phyloP scores from a whole-genome alignment of 2,888 invertebrate genomes.

The Thecocarcelia acutangulata region DNA sequence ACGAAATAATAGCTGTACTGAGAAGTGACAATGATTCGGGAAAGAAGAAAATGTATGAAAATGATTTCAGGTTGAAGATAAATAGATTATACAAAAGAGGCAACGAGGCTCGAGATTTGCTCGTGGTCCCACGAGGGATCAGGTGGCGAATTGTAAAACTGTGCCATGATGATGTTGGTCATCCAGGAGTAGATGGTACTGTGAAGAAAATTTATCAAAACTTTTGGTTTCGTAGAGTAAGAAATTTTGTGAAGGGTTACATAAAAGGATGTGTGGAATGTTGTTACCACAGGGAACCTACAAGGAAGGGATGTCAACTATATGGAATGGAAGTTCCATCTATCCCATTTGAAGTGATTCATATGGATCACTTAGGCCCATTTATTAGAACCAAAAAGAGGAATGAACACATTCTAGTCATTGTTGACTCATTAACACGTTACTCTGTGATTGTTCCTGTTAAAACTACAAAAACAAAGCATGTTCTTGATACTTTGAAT shows the following conservation, averaged over 20 bases:
- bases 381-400: conserved; percentile 62
- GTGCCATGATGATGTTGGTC: too few relatives aligned
- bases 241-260: too few relatives aligned
- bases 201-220: conserved; percentile 60
- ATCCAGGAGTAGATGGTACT: too few relatives aligned
- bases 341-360: conserved; percentile 63
- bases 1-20: conserved; percentile 39
- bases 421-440: conserved; percentile 61
- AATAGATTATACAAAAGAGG: too few relatives aligned
- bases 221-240: conserved; percentile 71
- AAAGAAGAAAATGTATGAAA: too few relatives aligned
- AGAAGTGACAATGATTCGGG: neutral
- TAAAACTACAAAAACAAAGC: conserved; percentile 66
- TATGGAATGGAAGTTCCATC: conserved; percentile 60
- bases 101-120: too few relatives aligned
- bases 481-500: conserved; percentile 65
- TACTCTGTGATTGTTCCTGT: conserved; percentile 49
- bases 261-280: conserved; percentile 70
- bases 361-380: conserved; percentile 70
- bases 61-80: too few relatives aligned
- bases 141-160: conserved; percentile 60
- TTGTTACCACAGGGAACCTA: conserved; percentile 50
- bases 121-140: conserved; percentile 47
- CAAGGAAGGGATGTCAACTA: conserved; percentile 53
- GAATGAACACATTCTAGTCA: conserved; percentile 52